These are phyloP conservation scores for Corythornis leucogaster DNA, from an alignment of 2,797 vertebrate species.

Conservation along the genomic window DNA sequence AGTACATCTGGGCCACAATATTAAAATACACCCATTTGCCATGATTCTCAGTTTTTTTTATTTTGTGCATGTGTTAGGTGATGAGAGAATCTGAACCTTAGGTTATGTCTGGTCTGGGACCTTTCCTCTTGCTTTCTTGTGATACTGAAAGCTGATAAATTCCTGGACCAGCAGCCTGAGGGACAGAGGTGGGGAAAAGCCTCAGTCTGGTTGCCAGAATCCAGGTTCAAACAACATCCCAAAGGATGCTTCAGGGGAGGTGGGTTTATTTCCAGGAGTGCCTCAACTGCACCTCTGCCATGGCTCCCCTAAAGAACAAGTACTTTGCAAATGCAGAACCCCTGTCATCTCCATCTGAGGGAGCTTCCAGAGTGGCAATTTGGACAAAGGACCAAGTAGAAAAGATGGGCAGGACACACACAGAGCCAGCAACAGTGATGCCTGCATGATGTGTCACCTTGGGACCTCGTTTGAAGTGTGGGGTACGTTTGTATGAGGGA, in stretches of 20 bases:
- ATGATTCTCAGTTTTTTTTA: neutral
- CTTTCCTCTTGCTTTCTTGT: neutral
- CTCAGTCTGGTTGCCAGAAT: neutral
- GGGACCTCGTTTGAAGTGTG: neutral
- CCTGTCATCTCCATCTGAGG: accelerated
- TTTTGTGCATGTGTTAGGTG: neutral
- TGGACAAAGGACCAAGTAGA: neutral
- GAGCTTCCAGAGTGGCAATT: accelerated
- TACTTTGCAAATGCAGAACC: neutral
- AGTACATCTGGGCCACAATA: neutral
- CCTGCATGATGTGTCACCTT: neutral
- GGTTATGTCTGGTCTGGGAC: neutral
- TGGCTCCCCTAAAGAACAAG: neutral
- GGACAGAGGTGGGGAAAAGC: neutral
- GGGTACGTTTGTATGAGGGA: neutral
- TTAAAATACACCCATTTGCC: neutral
- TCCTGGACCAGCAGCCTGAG: neutral
- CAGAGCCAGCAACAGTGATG: neutral
- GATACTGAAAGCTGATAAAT: neutral
- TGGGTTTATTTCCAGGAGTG: neutral
- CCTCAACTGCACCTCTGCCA: neutral
- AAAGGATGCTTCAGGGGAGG: neutral
- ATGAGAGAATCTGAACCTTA: neutral
- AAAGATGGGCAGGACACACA: neutral
- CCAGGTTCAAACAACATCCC: neutral